A percentile compares a stretch with the other conserved stretches of the same genome.
phyloP scores from a whole-genome alignment of 2,888 invertebrate genomes.

The Eremobia ochroleuca region DNA sequence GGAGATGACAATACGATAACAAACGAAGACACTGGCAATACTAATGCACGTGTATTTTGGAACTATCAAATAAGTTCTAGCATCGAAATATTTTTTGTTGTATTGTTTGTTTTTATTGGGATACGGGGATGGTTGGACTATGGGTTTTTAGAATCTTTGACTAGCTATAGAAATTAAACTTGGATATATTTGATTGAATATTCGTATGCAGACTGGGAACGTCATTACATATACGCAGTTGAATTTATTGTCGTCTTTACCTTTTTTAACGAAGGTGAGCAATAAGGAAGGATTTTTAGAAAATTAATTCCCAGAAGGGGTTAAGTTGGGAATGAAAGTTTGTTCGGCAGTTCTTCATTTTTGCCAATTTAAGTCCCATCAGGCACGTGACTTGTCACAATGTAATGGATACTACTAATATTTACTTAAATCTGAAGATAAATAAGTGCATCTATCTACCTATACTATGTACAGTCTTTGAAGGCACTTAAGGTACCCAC shows the following conservation, averaged over 20 bases:
- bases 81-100: too few species aligned
- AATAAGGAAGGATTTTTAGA: not conserved
- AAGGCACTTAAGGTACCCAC: slow-evolving; percentile 7
- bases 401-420: not conserved
- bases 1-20: too few species aligned
- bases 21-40: too few species aligned
- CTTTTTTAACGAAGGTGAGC: not conserved
- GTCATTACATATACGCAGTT: not conserved
- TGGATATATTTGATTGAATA: too few species aligned
- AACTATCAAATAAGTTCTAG: too few species aligned
- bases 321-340: not conserved
- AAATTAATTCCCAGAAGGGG: not conserved
- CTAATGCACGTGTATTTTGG: too few species aligned
- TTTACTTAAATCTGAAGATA: not conserved
- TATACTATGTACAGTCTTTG: not conserved
- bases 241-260: not conserved
- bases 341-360: not conserved
- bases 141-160: too few species aligned
- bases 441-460: not conserved
- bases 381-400: not conserved
- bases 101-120: too few species aligned
- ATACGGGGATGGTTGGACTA: too few species aligned
- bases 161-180: too few species aligned
- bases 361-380: not conserved
- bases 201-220: not conserved